These are phyloP conservation scores for Sycobia sp. DNA, from an alignment of 1,140 invertebrate species.

Conservation along the genomic window DNA sequence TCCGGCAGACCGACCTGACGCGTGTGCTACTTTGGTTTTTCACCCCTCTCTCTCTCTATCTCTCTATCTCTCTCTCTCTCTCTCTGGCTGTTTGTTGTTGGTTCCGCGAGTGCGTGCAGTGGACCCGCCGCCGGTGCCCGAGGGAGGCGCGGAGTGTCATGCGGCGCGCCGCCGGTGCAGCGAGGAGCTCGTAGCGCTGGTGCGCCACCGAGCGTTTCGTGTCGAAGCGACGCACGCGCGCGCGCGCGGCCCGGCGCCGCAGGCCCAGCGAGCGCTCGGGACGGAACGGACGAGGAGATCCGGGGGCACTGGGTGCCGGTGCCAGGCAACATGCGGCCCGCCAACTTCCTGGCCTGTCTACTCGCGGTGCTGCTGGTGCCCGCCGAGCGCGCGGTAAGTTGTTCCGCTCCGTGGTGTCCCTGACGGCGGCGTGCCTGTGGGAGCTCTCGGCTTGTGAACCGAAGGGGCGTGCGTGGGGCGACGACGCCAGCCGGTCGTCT, in stretches of 20 bases:
- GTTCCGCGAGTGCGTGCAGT: too few relatives aligned
- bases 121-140: neutral
- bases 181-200: neutral
- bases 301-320: neutral
- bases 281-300: neutral
- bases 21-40: too few relatives aligned
- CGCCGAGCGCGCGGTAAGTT: slow-evolving; percentile 53
- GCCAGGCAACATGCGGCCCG: neutral
- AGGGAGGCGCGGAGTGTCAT: neutral
- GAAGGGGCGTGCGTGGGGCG: too few relatives aligned
- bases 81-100: too few relatives aligned
- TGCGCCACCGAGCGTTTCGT: too few relatives aligned
- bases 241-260: neutral
- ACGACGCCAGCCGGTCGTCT: too few relatives aligned
- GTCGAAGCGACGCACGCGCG: neutral
- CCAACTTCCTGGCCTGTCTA: slow-evolving; percentile 47
- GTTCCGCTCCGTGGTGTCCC: neutral
- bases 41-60: too few relatives aligned
- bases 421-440: neutral
- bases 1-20: too few relatives aligned
- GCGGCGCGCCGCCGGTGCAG: neutral
- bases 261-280: neutral
- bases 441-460: neutral
- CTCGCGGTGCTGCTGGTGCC: slow-evolving; percentile 47
- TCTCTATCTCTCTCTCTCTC: too few relatives aligned